Conservation (phyloP, 2,113 vertebrate genomes). For the Phylloscopus trochiloides region DNA sequence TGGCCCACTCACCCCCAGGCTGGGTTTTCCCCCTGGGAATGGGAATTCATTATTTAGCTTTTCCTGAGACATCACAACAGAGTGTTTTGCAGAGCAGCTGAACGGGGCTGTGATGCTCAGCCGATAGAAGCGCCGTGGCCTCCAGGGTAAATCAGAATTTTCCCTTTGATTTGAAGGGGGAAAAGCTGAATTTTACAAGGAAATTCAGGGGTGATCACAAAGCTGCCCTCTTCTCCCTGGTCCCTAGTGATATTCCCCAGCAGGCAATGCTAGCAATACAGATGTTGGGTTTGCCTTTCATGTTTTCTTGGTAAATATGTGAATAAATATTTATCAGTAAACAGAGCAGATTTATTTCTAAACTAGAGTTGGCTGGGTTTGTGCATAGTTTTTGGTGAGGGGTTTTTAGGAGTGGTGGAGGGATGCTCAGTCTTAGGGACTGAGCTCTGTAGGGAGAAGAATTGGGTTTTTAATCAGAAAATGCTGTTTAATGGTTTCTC, state of each 20-base stretch:
- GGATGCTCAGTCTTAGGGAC: not conserved
- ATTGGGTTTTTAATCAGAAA: not conserved
- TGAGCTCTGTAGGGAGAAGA: not conserved
- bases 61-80: not conserved
- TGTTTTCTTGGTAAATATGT: constrained; percentile 12
- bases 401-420: not conserved
- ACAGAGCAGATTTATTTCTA: not conserved
- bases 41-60: not conserved
- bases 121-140: accelerated
- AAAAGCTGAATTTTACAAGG: not conserved
- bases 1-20: not conserved
- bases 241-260: not conserved
- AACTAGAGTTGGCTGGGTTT: not conserved
- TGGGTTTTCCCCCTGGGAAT: not conserved
- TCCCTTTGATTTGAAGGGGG: not conserved
- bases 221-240: not conserved
- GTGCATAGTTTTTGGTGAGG: not conserved
- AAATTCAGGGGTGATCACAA: not conserved
- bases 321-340: constrained; percentile 54
- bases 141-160: not conserved
- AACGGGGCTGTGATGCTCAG: accelerated
- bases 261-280: not conserved
- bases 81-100: not conserved
- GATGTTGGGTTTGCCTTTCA: constrained; percentile 19
- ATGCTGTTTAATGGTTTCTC: not conserved